phyloP scores from a whole-genome alignment of 2,888 invertebrate genomes.

The Melieria picta region DNA sequence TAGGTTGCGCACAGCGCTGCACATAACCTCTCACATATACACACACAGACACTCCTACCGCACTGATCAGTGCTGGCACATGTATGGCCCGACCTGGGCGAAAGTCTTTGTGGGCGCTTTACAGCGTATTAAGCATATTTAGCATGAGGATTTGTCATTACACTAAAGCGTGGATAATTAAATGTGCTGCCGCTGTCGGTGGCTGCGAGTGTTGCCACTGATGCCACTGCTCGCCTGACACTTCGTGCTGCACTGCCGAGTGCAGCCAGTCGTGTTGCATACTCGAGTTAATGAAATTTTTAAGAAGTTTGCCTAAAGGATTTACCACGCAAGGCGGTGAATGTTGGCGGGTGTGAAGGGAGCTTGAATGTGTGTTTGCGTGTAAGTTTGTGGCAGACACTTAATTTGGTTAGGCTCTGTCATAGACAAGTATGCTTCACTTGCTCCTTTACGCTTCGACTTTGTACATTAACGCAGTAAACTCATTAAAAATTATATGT shows the following conservation, averaged over 20 bases:
- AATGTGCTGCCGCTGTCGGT: conserved; percentile 46
- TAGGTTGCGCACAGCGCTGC: conserved; percentile 42
- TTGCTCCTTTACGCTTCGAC: too few relatives aligned
- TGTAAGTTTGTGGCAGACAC: too few relatives aligned
- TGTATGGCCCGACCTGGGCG: too few relatives aligned
- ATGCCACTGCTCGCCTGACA: conserved; percentile 32
- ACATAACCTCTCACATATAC: conserved; percentile 10
- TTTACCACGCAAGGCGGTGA: neutral
- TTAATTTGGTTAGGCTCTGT: too few relatives aligned
- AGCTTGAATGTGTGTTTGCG: too few relatives aligned
- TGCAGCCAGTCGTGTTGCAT: conserved; percentile 38
- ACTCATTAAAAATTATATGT: too few relatives aligned
- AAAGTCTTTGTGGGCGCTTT: neutral
- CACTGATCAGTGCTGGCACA: neutral
- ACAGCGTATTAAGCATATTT: conserved; percentile 55
- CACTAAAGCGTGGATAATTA: conserved; percentile 58
- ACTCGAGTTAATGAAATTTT: conserved; percentile 57
- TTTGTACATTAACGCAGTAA: too few relatives aligned
- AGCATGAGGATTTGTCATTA: conserved; percentile 62
- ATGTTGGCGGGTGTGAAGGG: too few relatives aligned
- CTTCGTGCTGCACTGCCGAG: neutral
- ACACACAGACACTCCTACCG: neutral
- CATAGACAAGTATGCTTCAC: too few relatives aligned
- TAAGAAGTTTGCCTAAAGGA: conserved; percentile 39
- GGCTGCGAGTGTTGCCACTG: too few relatives aligned